These are phyloP conservation scores for Tichodroma muraria DNA, from an alignment of 2,113 vertebrate species.

Conservation along the genomic window DNA sequence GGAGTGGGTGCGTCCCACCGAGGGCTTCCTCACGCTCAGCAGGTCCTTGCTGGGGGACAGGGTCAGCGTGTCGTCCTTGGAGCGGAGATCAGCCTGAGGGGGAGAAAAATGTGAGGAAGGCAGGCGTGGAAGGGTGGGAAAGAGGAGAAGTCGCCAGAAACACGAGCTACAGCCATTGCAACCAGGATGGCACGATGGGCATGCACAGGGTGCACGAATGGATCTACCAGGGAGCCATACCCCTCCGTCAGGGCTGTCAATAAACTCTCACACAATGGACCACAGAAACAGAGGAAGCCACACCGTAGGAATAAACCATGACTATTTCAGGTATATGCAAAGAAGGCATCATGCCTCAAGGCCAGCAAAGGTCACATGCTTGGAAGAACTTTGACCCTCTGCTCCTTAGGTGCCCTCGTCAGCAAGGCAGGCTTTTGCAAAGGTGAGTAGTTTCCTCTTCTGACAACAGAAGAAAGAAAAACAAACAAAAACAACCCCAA, in stretches of 20 bases:
- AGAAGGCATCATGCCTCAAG: constrained; percentile 70
- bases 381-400: constrained; percentile 1
- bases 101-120: background rate
- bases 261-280: constrained; percentile 19
- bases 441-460: background rate
- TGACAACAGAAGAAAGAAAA: background rate
- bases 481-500: background rate
- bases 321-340: constrained; percentile 56
- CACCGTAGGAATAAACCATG: constrained; percentile 52
- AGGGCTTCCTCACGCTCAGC: constrained; percentile 83
- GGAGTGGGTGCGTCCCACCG: constrained; percentile 91
- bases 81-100: constrained; percentile 69
- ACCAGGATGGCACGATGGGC: constrained; percentile 48
- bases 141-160: constrained; percentile 1
- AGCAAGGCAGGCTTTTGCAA: background rate
- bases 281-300: constrained; percentile 51
- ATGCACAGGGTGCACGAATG: constrained; percentile 55
- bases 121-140: background rate
- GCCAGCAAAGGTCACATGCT: constrained; percentile 41
- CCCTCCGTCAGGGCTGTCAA: background rate
- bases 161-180: constrained; percentile 29
- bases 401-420: background rate
- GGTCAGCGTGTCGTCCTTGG: background rate
- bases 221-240: constrained; percentile 33
- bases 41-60: constrained; percentile 70